Base-by-base conservation (phyloP, 2,888 invertebrate genomes). In the Lasius platythorax region DNA sequence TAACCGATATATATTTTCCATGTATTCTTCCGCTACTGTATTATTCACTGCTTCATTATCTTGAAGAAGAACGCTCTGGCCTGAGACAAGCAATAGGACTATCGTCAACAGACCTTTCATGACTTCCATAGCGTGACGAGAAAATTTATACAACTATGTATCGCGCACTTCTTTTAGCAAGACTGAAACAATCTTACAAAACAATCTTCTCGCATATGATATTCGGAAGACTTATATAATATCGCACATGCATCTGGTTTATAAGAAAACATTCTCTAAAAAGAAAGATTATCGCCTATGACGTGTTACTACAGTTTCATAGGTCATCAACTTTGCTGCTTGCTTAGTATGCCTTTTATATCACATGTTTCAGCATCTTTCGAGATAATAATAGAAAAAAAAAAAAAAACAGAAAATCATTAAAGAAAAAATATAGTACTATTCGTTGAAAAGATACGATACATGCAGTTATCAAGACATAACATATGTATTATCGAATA, bases 1-100 rank as follows among this genome's bases (percentile, higher is more conserved):
- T n/a, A 97, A 94, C 0, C 96, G 95, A 93, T 85, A 83, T 28
- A 40, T 30, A 43, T 23, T 73, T 6, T 43, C 15, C 0, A 40
- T 18, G 3, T 3, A 58, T 37, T 37, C 5, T 56, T 37, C 37
- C 15, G 37, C 40, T 28, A 8, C 8, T 30, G 30, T 23, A 30
- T 46, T 30, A 30, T 30, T 18, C 18, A 23, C 15, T 3, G 4
- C 11, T 61, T 74, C 30, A n/a, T 61, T 12, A 74, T 46, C n/a
- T 46, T 37, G 6, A 74, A 28, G 12, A 43, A 12, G 28, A 28
- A 58, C 30, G 4, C 30, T 30, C 28, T 58, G 58, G 12, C 73
- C 12, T 30, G 33, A 6, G 18, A 43, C 61, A 46, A 74, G 2
- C 28, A 74, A 30, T 61, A 73, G 3, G 2, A 28, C 5, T 30